Conservation (phyloP, 2,888 invertebrate genomes). For the Dryadula phaetusa region DNA sequence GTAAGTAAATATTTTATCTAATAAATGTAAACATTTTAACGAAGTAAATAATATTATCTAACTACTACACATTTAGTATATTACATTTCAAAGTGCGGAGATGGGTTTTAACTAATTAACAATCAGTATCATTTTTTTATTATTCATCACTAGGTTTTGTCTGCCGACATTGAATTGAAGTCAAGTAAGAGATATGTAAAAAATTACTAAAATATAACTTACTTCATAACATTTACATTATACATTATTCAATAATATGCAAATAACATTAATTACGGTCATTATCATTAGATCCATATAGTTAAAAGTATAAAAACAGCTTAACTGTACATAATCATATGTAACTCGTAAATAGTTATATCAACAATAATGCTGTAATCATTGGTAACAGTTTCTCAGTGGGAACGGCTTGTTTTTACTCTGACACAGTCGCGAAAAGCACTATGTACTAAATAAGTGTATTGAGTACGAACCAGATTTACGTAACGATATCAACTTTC, state of each 20-base stretch:
- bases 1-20: too few species aligned
- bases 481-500: conserved; percentile 71
- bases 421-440: conserved; percentile 50
- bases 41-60: too few species aligned
- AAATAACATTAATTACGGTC: not conserved
- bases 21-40: too few species aligned
- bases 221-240: not conserved
- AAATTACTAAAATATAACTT: not conserved
- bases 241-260: not conserved
- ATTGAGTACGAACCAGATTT: conserved; percentile 66
- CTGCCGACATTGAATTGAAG: too few species aligned
- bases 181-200: too few species aligned
- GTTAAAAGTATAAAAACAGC: conserved; percentile 50
- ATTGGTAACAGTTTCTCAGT: conserved; percentile 66
- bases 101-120: too few species aligned
- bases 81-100: too few species aligned
- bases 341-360: conserved; percentile 61
- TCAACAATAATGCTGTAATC: conserved; percentile 68
- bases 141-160: too few species aligned
- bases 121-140: too few species aligned
- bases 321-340: conserved; percentile 60
- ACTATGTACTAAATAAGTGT: conserved; percentile 44
- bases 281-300: not conserved
- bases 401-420: conserved; percentile 72
- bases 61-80: too few species aligned